Evolutionary conservation across 2,113 vertebrate species (phyloP).

Genomic region (Ictalurus punctatus): DNA sequence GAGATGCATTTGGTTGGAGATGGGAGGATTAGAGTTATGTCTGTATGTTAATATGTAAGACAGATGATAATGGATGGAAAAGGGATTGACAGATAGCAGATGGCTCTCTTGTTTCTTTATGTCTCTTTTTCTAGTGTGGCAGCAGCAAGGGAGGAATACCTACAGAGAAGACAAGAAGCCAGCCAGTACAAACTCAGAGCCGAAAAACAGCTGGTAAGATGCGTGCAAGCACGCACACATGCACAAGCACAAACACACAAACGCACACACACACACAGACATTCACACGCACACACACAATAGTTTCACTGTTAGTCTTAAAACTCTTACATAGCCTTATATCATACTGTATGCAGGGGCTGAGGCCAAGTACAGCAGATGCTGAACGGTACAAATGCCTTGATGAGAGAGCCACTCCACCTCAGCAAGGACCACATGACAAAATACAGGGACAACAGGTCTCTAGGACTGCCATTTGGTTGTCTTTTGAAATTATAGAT

Average conservation of each 20-base stretch:
- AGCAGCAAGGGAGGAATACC: conserved; percentile 76
- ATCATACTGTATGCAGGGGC: conserved; percentile 70
- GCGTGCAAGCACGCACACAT: not conserved
- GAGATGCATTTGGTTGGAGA: not conserved
- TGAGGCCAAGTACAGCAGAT: conserved; percentile 84
- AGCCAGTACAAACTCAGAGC: conserved; percentile 87
- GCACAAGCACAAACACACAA: too few species aligned
- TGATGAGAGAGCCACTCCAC: conserved; percentile 14
- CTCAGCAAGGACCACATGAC: conserved; percentile 51
- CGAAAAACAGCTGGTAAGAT: conserved; percentile 86
- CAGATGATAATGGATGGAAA: not conserved
- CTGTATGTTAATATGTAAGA: not conserved
- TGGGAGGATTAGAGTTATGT: not conserved
- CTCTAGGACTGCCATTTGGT: not conserved
- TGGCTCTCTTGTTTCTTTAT: not conserved
- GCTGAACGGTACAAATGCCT: conserved; percentile 46
- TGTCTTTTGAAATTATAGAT: not conserved
- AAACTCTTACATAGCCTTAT: not conserved
- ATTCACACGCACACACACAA: not conserved
- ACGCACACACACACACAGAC: not conserved
- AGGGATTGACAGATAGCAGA: not conserved
- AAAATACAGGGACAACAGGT: conserved; percentile 72
- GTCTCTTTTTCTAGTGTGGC: conserved; percentile 70
- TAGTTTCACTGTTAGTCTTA: not conserved
- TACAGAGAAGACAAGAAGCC: conserved; percentile 83